phyloP scores from a whole-genome alignment of 2,113 vertebrate genomes.

The Ameiurus melas region DNA sequence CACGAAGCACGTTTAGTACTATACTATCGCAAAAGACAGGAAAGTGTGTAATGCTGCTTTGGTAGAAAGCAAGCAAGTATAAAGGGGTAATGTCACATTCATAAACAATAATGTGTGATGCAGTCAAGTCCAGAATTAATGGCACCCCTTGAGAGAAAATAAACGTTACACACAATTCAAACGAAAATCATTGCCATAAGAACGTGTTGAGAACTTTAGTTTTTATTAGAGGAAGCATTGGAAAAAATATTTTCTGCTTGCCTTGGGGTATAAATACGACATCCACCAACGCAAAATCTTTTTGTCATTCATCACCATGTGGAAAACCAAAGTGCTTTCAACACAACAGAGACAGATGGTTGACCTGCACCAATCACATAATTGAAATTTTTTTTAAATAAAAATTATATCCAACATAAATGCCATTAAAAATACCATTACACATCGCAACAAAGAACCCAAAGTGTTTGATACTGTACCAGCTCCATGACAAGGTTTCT shows the following conservation, averaged over 20 bases:
- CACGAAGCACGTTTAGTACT: background rate
- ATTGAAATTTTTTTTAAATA: background rate
- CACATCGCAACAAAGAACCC: background rate
- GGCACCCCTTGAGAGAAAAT: background rate
- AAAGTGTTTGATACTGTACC: background rate
- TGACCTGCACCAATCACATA: background rate
- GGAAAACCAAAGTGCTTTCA: background rate
- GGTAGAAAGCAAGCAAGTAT: background rate
- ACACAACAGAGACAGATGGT: background rate
- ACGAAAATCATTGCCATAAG: background rate
- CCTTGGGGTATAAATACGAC: background rate
- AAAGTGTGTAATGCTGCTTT: background rate
- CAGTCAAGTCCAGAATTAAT: background rate
- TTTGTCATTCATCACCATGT: background rate
- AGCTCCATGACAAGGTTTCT: background rate
- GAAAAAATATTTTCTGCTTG: background rate
- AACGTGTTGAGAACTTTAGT: background rate
- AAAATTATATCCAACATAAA: too few relatives aligned
- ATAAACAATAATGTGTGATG: background rate
- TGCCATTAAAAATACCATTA: background rate
- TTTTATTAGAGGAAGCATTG: background rate
- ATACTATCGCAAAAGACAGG: background rate
- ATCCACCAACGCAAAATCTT: background rate
- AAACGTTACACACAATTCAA: background rate
- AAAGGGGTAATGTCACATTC: background rate